phyloP scores from a whole-genome alignment of 2,113 vertebrate genomes.

The Etheostoma spectabile region DNA sequence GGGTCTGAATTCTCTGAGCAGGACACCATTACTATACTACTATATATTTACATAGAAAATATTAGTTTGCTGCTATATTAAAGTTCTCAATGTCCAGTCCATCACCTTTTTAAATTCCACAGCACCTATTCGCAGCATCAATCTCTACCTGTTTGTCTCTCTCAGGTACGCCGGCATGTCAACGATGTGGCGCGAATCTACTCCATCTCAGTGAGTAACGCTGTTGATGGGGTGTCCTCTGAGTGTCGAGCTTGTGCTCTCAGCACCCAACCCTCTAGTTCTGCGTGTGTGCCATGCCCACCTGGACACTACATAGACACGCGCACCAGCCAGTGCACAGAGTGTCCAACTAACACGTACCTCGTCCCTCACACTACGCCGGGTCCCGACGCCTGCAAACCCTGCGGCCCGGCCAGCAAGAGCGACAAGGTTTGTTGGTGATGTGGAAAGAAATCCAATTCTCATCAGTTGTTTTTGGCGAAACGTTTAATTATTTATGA shows the following conservation, averaged over 20 bases:
- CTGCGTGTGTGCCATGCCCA: slow-evolving; percentile 93
- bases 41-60: too few relatives aligned
- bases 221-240: slow-evolving; percentile 90
- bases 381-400: slow-evolving; percentile 88
- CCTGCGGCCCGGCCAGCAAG: slow-evolving; percentile 91
- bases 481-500: slow-evolving; percentile 37
- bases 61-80: too few relatives aligned
- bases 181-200: slow-evolving; percentile 94
- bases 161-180: slow-evolving; percentile 87
- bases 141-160: neutral
- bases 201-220: slow-evolving; percentile 92
- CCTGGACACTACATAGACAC: slow-evolving; percentile 93
- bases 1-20: too few relatives aligned
- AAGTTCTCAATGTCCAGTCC: too few relatives aligned
- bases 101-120: neutral
- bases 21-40: too few relatives aligned
- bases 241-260: slow-evolving; percentile 91
- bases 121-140: neutral
- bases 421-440: slow-evolving; percentile 85
- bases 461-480: slow-evolving; percentile 51
- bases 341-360: slow-evolving; percentile 90
- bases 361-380: slow-evolving; percentile 90
- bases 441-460: neutral
- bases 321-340: slow-evolving; percentile 89
- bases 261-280: slow-evolving; percentile 85